Evolutionary conservation across 2,113 vertebrate genomes (phyloP), one percentile per base, ranked within the genome.

Genomic region (Galemys pyrenaicus): DNA sequence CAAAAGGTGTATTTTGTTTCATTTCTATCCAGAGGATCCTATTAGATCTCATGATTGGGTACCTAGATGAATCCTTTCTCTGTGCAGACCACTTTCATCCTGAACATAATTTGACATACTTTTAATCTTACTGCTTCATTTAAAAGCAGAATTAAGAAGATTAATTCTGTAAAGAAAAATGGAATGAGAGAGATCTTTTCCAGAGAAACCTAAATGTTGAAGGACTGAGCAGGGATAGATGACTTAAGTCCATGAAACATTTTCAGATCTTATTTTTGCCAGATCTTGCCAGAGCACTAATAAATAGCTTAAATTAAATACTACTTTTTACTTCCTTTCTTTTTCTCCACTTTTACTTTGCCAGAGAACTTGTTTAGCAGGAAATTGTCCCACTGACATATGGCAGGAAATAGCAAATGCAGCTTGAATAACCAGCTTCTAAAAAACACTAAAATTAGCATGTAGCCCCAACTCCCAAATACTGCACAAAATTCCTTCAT

Each of bases 191-290:
- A 87, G 30, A 82, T 9, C 58, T 93, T 87, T 95, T 91, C 54
- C 64, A 94, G 35, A 22, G n/a, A 93, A 80, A 87, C 32, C 44
- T 93, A 74, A 78, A 39, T 85, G 41, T 24, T 85, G 6, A 15
- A 83, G 58, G 41, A 75, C 20, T 56, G 30, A 19, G 32, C 41
- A 44, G 71, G 37, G 13, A 17, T 41, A n/a, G 28, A n/a, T 89
- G 79, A 80, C 22, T n/a, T 73, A 67, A 64, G 37, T 82, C 17
- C 70, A 8, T 80, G 44, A 95, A 89, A 62, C 20, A 71, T 79
- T n/a, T 87, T 87, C 5, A 81, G 22, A 44, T 89, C 37, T 84
- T 87, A 70, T 70, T 95, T 96, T 96, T 86, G 54, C 75, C 70
- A 83, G 39, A 39, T 82, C n/a, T 90, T 37, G 64, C 92, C 62